Conservation (phyloP, 2,113 vertebrate genomes). For the Urocolius indicus region DNA sequence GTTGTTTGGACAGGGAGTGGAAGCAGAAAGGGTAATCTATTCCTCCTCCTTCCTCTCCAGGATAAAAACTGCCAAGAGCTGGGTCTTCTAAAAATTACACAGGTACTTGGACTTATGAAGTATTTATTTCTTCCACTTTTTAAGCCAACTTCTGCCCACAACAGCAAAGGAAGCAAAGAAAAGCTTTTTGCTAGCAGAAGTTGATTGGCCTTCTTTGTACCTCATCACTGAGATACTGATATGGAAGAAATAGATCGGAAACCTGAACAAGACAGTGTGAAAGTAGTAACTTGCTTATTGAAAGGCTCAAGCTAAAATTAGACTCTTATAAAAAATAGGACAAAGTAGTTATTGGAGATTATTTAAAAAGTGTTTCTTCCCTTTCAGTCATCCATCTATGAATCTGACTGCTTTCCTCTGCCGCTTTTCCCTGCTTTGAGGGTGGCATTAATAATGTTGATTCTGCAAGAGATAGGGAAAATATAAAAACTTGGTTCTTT, state of each 20-base stretch:
- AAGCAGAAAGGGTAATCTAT: not conserved
- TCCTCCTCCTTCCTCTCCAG: not conserved
- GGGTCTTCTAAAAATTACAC: not conserved
- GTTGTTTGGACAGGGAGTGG: not conserved
- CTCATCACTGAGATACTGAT: not conserved
- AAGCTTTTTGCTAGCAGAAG: not conserved
- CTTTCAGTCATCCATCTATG: not conserved
- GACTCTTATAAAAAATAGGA: not conserved
- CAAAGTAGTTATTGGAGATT: not conserved
- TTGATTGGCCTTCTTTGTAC: not conserved
- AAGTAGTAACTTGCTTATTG: not conserved
- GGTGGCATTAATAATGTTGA: not conserved
- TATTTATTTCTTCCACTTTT: not conserved
- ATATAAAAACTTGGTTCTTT: not conserved
- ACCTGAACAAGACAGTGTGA: not conserved
- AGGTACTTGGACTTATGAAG: not conserved
- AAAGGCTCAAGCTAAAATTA: not conserved
- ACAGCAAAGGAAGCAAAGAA: not conserved
- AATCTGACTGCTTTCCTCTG: not conserved
- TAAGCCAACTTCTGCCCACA: not conserved
- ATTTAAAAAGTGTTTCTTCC: not conserved
- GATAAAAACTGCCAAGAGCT: not conserved
- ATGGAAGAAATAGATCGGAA: not conserved
- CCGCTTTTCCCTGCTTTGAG: not conserved
- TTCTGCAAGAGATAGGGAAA: not conserved